Evolutionary conservation across 2,888 invertebrate genomes (phyloP).

Genomic region (Taenaris catops): DNA sequence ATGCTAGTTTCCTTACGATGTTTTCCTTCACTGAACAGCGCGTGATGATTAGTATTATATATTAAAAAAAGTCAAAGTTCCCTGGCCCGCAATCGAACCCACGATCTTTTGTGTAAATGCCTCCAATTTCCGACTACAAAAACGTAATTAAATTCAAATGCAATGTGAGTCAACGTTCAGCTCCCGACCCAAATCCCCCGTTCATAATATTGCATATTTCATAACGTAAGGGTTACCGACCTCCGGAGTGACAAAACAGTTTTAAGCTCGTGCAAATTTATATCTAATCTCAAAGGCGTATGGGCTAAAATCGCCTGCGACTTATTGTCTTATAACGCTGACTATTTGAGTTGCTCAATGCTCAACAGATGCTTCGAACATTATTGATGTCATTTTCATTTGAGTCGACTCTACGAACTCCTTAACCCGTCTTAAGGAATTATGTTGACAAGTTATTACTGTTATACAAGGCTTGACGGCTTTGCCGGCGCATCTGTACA

Average conservation of each 20-base stretch:
- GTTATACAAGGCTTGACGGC: no score
- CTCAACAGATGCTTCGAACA: conserved; percentile 16
- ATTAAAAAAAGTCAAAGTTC: no score
- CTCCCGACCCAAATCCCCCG: conserved; percentile 24
- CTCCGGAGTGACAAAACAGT: conserved; percentile 17
- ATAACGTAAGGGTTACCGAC: conserved; percentile 24
- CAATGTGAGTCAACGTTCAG: conserved; percentile 14
- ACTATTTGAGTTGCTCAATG: conserved; percentile 15
- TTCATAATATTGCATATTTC: conserved; percentile 27
- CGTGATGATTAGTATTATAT: no score
- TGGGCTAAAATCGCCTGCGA: conserved; percentile 20
- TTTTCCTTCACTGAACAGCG: no score
- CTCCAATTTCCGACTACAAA: no score
- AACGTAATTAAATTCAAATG: no score
- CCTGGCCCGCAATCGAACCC: no score
- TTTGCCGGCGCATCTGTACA: no score
- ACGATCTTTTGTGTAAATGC: no score
- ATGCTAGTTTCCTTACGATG: no score
- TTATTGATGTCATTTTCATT: conserved; percentile 16
- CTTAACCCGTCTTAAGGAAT: no score
- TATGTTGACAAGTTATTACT: no score
- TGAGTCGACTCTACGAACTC: not conserved
- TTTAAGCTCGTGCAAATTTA: conserved; percentile 5
- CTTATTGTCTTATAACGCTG: conserved; percentile 5
- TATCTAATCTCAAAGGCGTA: conserved; percentile 4